Percentiles rank a stretch among this genome's conserved stretches.
Conservation (phyloP, 2,113 vertebrate genomes). For the Caloenas nicobarica region DNA sequence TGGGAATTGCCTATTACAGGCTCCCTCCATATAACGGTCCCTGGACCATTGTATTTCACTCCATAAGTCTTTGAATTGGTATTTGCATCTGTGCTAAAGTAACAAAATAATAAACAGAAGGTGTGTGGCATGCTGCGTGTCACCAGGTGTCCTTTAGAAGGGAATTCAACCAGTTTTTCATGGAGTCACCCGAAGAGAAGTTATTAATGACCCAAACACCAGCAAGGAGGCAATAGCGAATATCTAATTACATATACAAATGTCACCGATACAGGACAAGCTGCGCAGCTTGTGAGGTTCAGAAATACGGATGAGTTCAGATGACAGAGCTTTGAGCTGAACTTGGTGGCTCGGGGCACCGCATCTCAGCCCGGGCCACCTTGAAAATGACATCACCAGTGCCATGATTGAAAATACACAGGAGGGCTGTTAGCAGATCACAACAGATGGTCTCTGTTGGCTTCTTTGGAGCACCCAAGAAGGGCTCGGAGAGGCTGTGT, state of each 20-base stretch:
- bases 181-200: not conserved
- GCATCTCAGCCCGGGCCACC: accelerated
- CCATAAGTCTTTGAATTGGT: not conserved
- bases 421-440: not conserved
- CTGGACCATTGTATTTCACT: not conserved
- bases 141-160: not conserved
- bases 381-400: not conserved
- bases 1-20: not conserved
- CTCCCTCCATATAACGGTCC: not conserved
- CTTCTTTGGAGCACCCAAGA: not conserved
- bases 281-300: not conserved
- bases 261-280: not conserved
- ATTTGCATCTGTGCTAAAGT: not conserved
- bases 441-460: not conserved
- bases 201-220: not conserved
- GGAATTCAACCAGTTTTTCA: not conserved
- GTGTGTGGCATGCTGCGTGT: accelerated
- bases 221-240: not conserved
- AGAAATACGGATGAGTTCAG: not conserved
- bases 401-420: not conserved
- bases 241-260: not conserved
- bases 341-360: not conserved
- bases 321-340: not conserved
- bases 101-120: not conserved
- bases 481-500: not conserved